Conservation (phyloP, 2,113 vertebrate species). For the Ochotona curzoniae region DNA sequence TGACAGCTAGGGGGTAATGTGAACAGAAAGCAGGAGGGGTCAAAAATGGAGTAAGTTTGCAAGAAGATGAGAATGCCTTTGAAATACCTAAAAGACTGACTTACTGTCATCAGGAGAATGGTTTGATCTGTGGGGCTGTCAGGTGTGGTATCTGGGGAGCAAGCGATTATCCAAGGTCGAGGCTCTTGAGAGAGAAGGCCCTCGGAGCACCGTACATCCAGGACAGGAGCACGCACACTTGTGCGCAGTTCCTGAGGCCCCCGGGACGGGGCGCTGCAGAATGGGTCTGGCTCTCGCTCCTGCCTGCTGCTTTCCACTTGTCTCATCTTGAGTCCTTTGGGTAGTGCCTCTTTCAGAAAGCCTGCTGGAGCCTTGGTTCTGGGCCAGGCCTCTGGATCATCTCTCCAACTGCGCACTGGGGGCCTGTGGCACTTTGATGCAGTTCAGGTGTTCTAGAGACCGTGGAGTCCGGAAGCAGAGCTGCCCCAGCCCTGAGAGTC, state of each 20-base stretch:
- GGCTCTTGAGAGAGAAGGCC: neutral
- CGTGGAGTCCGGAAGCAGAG: neutral
- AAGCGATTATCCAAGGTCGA: constrained; percentile 41
- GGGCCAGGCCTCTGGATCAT: neutral
- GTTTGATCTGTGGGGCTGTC: neutral
- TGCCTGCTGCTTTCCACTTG: neutral
- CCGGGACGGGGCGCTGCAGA: fast-evolving
- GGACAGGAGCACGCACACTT: too few species aligned
- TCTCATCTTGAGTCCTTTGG: neutral
- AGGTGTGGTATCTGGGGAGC: neutral
- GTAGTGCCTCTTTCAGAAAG: neutral
- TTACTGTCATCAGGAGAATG: constrained; percentile 36
- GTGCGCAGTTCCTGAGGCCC: too few species aligned
- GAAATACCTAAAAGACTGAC: constrained; percentile 69
- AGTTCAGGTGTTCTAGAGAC: neutral
- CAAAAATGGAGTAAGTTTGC: constrained; percentile 78
- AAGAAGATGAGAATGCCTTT: constrained; percentile 74
- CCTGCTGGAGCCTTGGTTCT: neutral
- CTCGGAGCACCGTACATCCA: neutral
- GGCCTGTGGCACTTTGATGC: neutral
- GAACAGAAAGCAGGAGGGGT: constrained; percentile 74
- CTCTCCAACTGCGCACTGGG: neutral
- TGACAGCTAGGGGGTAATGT: constrained; percentile 67
- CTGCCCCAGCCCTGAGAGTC: neutral
- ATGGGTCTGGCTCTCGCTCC: neutral